phyloP scores from a whole-genome alignment of 1,140 invertebrate genomes.

The Macrobrachium rosenbergii region DNA sequence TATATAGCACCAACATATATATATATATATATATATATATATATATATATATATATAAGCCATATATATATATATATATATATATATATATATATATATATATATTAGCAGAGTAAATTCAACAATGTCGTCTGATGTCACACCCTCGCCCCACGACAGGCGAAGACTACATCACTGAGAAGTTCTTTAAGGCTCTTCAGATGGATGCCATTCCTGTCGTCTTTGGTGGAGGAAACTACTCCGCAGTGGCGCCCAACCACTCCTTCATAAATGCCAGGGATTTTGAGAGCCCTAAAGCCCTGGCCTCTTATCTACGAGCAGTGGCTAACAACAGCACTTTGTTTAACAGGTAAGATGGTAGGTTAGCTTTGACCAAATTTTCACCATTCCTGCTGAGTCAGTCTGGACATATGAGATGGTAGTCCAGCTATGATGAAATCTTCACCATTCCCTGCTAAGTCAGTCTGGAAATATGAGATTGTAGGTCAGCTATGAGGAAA shows the following conservation, averaged over 20 bases:
- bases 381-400: too few relatives aligned
- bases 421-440: too few relatives aligned
- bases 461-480: too few relatives aligned
- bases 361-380: too few relatives aligned
- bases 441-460: too few relatives aligned
- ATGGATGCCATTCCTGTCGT: constrained; percentile 67
- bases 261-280: constrained; percentile 66
- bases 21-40: constrained; percentile 12
- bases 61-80: constrained; percentile 1
- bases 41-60: constrained; percentile 16
- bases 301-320: constrained; percentile 65
- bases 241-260: constrained; percentile 58
- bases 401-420: too few relatives aligned
- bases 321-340: constrained; percentile 68
- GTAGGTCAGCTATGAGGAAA: too few relatives aligned
- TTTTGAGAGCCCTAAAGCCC: constrained; percentile 56
- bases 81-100: background rate
- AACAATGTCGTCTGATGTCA: too few relatives aligned
- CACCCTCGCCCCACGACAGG: background rate
- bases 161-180: constrained; percentile 55
- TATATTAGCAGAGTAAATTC: too few relatives aligned
- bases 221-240: constrained; percentile 66
- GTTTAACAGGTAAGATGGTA: constrained; percentile 18
- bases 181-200: constrained; percentile 40
- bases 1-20: background rate